Base-by-base conservation (phyloP, 2,797 vertebrate species). In the Falco novaeseelandiae region DNA sequence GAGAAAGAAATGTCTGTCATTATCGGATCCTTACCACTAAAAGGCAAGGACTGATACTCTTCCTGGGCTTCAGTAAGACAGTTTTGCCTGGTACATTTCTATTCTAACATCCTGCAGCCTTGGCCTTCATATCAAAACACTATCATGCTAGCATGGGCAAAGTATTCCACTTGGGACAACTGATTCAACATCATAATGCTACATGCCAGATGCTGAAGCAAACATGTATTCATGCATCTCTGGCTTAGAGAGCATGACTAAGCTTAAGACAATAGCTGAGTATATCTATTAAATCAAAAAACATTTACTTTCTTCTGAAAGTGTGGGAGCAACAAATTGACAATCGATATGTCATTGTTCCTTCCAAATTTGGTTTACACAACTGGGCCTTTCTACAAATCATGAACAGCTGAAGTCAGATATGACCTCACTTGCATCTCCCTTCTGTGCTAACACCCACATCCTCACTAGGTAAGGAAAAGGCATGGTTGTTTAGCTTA, bases 191-290 rank as follows among this genome's bases (percentile, higher is more conserved):
- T 26, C 20, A 0, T 18, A 84, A 66, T 40, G 30, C 20, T 27
- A 55, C 19, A 76, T 66, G 51, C 48, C 93, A 89, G 55, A 85
- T 4, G 3, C 18, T 6, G 17, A 92, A 91, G n/a, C 40, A 80
- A 78, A 84, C 36, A 49, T 1, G 9, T 54, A 71, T 19, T 67
- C 54, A n/a, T 1, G 12, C 51, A 79, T 40, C 61, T 72, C 46
- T 66, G 76, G 51, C 42, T 82, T 72, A 70, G 11, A 84, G 63
- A 89, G 55, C 81, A 52, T 1, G 12, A 59, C 10, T 2, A 2
- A 79, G 51, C 46, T 79, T 76, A 73, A 89, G 83, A 83, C 44
- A 96, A 81, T 4, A 93, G 44, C 38, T 21, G 23, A 78, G 21
- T 20, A 11, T 29, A 55, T 20, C 66, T 89, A 36, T 52, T 78